Percentiles rank a stretch among this genome's conserved stretches.
Evolutionary conservation across 2,888 invertebrate species (phyloP).

Genomic region (Crocallis elinguaria): DNA sequence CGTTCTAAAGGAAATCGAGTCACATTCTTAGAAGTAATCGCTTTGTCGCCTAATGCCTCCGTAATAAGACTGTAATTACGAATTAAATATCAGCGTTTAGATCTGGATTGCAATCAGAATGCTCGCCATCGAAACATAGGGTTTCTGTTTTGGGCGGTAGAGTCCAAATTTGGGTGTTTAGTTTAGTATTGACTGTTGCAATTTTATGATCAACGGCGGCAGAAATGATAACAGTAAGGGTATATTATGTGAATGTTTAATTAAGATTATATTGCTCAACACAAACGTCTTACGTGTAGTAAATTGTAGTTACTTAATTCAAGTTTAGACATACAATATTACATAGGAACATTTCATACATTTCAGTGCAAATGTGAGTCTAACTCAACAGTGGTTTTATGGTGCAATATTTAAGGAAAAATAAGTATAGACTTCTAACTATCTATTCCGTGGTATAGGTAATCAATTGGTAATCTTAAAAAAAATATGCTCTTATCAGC

Average conservation of each 20-base stretch:
- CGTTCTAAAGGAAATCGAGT: conserved; percentile 36
- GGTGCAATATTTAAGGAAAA: too few relatives aligned
- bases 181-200: conserved; percentile 27
- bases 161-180: conserved; percentile 10
- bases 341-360: too few relatives aligned
- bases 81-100: conserved; percentile 34
- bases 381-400: too few relatives aligned
- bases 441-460: too few relatives aligned
- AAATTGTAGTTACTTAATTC: too few relatives aligned
- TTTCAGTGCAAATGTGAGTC: too few relatives aligned
- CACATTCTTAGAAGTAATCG: conserved; percentile 34
- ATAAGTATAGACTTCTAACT: too few relatives aligned
- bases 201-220: conserved; percentile 20
- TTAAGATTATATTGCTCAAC: background rate
- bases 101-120: conserved; percentile 20
- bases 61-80: conserved; percentile 34
- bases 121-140: background rate
- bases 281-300: background rate
- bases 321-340: too few relatives aligned
- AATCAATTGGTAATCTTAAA: too few relatives aligned
- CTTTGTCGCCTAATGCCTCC: conserved; percentile 32
- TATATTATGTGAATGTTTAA: background rate
- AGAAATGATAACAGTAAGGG: conserved; percentile 1
- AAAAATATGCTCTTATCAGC: too few relatives aligned
- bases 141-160: background rate